Conservation (phyloP, 1,140 invertebrate genomes). For the Drosophila busckii region DNA sequence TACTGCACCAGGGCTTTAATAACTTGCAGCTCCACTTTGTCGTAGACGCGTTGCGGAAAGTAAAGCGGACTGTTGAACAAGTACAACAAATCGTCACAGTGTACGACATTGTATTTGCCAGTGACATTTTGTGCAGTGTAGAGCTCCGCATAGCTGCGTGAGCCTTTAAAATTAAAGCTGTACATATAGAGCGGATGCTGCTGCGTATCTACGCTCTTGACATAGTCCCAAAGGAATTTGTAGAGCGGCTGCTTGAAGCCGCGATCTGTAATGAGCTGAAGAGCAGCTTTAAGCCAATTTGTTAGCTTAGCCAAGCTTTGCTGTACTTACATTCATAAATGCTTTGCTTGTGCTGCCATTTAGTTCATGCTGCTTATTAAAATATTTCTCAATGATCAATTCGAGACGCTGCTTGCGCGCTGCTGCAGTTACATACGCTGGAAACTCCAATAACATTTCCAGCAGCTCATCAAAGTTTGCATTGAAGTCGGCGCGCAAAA, state of each 20-base stretch:
- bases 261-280: conserved; percentile 59
- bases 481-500: conserved; percentile 67
- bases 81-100: conserved; percentile 76
- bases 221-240: conserved; percentile 45
- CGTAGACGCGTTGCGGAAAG: conserved; percentile 55
- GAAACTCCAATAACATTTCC: conserved; percentile 64
- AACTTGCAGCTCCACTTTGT: conserved; percentile 47
- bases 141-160: conserved; percentile 48
- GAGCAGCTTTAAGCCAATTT: neutral
- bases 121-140: conserved; percentile 45
- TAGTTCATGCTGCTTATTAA: conserved; percentile 43
- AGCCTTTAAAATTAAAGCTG: conserved; percentile 59
- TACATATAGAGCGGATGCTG: conserved; percentile 58
- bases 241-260: conserved; percentile 67
- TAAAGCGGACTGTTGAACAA: conserved; percentile 61
- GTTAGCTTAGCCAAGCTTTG: neutral
- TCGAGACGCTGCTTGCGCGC: conserved; percentile 26
- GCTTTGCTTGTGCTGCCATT: conserved; percentile 53
- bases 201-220: conserved; percentile 13
- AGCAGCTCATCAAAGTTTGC: conserved; percentile 52
- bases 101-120: conserved; percentile 61
- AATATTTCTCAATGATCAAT: conserved; percentile 52
- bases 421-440: conserved; percentile 7
- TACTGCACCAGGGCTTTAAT: conserved; percentile 45
- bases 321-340: conserved; percentile 71